Conservation (phyloP, 2,888 invertebrate species). For the Andrena bicolor region DNA sequence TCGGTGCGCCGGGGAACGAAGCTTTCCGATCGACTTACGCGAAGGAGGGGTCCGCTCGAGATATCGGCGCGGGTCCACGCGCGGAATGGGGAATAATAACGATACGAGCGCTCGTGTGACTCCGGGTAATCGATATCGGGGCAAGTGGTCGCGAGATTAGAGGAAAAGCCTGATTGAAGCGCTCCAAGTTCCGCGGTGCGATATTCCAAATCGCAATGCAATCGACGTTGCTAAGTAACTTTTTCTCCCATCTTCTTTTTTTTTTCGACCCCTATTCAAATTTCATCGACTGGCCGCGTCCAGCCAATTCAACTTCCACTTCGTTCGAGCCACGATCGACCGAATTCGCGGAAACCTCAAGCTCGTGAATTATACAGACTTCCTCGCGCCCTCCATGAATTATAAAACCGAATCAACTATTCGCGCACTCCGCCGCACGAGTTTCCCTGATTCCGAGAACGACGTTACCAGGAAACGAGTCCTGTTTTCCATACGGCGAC, state of each 20-base stretch:
- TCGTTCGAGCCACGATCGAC: not conserved
- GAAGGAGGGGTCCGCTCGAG: not conserved
- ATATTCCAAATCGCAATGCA: not conserved
- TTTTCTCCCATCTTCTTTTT: not conserved
- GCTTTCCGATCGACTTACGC: conserved; percentile 10
- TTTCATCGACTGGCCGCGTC: no score
- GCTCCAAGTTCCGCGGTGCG: conserved; percentile 4
- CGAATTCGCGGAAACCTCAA: not conserved
- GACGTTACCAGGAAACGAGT: not conserved
- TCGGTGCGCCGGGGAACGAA: not conserved
- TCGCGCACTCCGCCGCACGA: not conserved
- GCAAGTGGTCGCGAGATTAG: conserved; percentile 38
- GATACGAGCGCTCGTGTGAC: conserved; percentile 24
- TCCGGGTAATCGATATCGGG: conserved; percentile 29
- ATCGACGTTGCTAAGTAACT: not conserved
- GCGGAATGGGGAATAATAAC: conserved; percentile 2
- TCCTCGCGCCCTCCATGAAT: conserved; percentile 14
- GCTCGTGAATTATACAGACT: conserved; percentile 1
- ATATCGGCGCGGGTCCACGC: conserved; percentile 9
- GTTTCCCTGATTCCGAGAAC: not conserved
- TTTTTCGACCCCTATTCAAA: not conserved
- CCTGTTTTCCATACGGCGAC: not conserved
- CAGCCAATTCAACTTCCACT: not conserved
- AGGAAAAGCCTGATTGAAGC: conserved; percentile 32
- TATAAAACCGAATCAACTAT: not conserved